Percentiles rank a stretch among this genome's conserved stretches.
Conservation (phyloP, 2,797 vertebrate genomes). For the Schizothorax lantsangensis region DNA sequence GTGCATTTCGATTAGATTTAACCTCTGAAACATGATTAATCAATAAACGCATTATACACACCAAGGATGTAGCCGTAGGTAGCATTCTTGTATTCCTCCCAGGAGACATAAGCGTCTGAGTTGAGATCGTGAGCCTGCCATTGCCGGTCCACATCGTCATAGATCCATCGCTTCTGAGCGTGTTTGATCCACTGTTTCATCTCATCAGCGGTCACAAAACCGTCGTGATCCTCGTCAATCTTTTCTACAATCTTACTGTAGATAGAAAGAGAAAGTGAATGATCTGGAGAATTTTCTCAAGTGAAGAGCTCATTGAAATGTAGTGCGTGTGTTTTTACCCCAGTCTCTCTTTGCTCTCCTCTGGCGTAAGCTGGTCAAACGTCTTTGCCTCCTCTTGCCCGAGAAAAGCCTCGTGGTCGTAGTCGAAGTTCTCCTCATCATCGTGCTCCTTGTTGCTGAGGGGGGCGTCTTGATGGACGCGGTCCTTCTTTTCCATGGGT, state of each 20-base stretch:
- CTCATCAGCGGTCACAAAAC: slow-evolving; percentile 91
- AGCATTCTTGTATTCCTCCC: slow-evolving; percentile 98
- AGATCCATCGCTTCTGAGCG: slow-evolving; percentile 97
- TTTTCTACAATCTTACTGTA: slow-evolving; percentile 92
- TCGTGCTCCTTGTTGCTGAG: slow-evolving; percentile 90
- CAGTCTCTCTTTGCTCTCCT: slow-evolving; percentile 92
- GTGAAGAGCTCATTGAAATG: background rate
- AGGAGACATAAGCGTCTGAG: slow-evolving; percentile 88
- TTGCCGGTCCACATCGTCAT: slow-evolving; percentile 96
- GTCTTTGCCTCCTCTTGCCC: slow-evolving; percentile 95
- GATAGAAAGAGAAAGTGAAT: slow-evolving; percentile 43
- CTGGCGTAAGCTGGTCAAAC: slow-evolving; percentile 95
- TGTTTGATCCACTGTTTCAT: slow-evolving; percentile 97
- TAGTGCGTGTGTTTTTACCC: slow-evolving; percentile 52
- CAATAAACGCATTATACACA: slow-evolving; percentile 66
- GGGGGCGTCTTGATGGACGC: slow-evolving; percentile 88
- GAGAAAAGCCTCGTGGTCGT: slow-evolving; percentile 98
- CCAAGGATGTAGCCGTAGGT: slow-evolving; percentile 96
- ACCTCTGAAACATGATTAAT: background rate
- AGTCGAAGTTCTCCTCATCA: slow-evolving; percentile 91
- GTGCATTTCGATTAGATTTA: background rate
- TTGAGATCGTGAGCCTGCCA: slow-evolving; percentile 98
- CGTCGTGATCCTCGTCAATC: slow-evolving; percentile 93
- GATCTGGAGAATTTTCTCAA: background rate
- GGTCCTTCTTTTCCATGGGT: slow-evolving; percentile 95